A percentile compares a stretch with the other conserved stretches of the same genome.
phyloP scores from a whole-genome alignment of 2,113 vertebrate species.

The Tenebrosternarchus preto region DNA sequence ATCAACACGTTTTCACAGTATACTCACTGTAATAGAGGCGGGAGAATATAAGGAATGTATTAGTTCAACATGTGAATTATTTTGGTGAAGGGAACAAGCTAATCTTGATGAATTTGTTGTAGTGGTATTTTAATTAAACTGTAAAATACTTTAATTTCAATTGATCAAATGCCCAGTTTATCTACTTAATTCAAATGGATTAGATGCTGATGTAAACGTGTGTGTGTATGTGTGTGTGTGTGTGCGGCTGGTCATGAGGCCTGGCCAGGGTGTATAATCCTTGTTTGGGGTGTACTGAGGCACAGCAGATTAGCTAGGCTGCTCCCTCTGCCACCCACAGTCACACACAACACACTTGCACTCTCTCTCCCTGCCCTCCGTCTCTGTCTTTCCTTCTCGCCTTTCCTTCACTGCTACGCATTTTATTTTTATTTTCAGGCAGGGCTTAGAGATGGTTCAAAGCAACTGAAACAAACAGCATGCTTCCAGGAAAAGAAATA shows the following conservation, averaged over 20 bases:
- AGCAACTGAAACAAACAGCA: slow-evolving; percentile 35
- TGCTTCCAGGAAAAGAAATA: slow-evolving; percentile 43
- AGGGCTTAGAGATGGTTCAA: slow-evolving; percentile 34
- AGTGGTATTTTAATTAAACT: slow-evolving; percentile 26
- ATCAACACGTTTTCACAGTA: slow-evolving; percentile 20
- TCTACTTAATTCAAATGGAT: slow-evolving; percentile 45
- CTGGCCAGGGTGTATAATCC: slow-evolving; percentile 88
- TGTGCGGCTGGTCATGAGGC: slow-evolving; percentile 82
- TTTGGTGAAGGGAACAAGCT: neutral
- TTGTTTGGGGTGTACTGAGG: slow-evolving; percentile 88
- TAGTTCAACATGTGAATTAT: slow-evolving; percentile 26
- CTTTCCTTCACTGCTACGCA: slow-evolving; percentile 14
- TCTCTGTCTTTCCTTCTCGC: neutral
- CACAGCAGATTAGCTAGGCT: slow-evolving; percentile 90
- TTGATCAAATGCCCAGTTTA: slow-evolving; percentile 36
- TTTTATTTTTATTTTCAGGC: slow-evolving; percentile 29
- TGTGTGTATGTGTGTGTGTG: slow-evolving; percentile 49
- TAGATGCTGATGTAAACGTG: slow-evolving; percentile 41
- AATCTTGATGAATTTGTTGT: slow-evolving; percentile 23
- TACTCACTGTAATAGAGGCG: neutral
- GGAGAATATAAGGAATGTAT: slow-evolving; percentile 5
- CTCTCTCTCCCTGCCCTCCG: slow-evolving; percentile 18
- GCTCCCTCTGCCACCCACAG: slow-evolving; percentile 81
- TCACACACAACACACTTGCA: slow-evolving; percentile 31
- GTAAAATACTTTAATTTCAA: slow-evolving; percentile 26